phyloP scores from a whole-genome alignment of 2,113 vertebrate species.

The Athene noctua region DNA sequence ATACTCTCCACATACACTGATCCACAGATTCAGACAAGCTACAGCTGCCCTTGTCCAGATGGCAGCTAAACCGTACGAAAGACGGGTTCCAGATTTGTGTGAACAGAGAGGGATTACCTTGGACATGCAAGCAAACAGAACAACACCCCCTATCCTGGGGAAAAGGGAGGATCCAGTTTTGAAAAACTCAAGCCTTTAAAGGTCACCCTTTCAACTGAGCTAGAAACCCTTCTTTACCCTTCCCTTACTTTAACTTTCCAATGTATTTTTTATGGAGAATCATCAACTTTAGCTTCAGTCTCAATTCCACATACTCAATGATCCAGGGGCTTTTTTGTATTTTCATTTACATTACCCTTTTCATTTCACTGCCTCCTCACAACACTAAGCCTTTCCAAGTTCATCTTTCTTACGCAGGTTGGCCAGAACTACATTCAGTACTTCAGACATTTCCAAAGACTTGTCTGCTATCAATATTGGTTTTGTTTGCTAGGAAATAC shows the following conservation, averaged over 20 bases:
- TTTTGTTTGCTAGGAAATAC: not conserved
- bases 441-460: not conserved
- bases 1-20: not conserved
- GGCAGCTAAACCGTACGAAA: not conserved
- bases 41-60: conserved; percentile 38
- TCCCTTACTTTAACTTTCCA: not conserved
- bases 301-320: fast-evolving
- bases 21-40: not conserved
- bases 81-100: not conserved
- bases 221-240: not conserved
- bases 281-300: not conserved
- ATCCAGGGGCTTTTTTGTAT: not conserved
- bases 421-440: not conserved
- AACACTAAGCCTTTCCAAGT: not conserved
- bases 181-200: not conserved
- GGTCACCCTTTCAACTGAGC: not conserved
- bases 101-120: not conserved
- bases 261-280: not conserved
- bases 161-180: not conserved
- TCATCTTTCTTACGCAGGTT: no score
- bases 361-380: not conserved
- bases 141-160: not conserved
- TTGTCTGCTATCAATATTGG: not conserved
- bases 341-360: not conserved
- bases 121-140: not conserved